Percentiles rank a stretch among this genome's conserved stretches.
These are phyloP conservation scores for Epizoanthus stellaris DNA, from an alignment of 92 coral and sea anemone genomes.

Conservation along the genomic window DNA sequence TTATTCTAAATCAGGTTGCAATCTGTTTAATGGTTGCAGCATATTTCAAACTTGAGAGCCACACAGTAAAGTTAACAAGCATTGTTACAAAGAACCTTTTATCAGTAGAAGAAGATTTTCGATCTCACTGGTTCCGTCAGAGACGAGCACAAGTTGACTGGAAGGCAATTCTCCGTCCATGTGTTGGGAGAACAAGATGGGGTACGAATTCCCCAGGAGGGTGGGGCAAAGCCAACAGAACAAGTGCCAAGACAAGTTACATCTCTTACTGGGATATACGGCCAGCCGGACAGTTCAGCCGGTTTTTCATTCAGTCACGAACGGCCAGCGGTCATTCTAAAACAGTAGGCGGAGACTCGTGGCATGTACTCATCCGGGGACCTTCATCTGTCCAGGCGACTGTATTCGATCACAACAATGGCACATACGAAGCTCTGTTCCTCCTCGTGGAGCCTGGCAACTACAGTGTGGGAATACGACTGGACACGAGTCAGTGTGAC, in stretches of 20 bases:
- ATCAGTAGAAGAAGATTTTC: not conserved
- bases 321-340: conserved; percentile 27
- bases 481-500: conserved; percentile 44
- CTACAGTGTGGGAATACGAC: conserved; percentile 10
- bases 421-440: conserved; percentile 55
- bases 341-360: conserved; percentile 45
- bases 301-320: conserved; percentile 25
- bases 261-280: conserved; percentile 28
- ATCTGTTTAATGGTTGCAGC: too few species aligned
- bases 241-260: conserved; percentile 15
- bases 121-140: conserved; percentile 56
- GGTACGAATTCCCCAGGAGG: conserved; percentile 7
- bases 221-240: conserved; percentile 26
- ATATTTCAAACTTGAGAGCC: too few species aligned
- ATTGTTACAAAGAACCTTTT: too few species aligned
- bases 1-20: too few species aligned
- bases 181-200: conserved; percentile 47
- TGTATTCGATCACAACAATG: conserved; percentile 47
- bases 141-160: conserved; percentile 50
- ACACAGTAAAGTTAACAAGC: too few species aligned
- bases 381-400: conserved; percentile 38
- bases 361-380: conserved; percentile 49
- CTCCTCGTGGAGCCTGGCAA: conserved; percentile 44
- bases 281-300: conserved; percentile 50
- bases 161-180: conserved; percentile 42